Evolutionary conservation across 2,113 vertebrate genomes (phyloP).

Genomic region (Prolemur simus): DNA sequence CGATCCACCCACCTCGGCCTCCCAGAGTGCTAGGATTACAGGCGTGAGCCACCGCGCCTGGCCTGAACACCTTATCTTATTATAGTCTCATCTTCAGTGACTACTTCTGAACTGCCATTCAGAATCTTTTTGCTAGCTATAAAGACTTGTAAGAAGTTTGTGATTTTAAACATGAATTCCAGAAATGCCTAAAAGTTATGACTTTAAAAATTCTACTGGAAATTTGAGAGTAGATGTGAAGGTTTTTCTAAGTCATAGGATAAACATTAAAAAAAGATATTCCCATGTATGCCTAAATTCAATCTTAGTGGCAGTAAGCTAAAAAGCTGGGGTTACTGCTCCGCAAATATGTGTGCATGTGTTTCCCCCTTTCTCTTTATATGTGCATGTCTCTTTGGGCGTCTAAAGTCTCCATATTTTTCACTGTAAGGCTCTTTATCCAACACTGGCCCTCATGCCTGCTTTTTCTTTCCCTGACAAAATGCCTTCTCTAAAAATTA

Average conservation of each 20-base stretch:
- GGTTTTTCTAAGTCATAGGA: constrained; percentile 11
- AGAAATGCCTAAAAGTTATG: constrained; percentile 38
- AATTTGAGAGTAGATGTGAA: neutral
- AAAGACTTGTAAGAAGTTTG: neutral
- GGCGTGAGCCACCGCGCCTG: no score
- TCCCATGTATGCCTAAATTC: neutral
- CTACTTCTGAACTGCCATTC: neutral
- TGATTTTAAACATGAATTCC: constrained; percentile 30
- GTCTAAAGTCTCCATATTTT: neutral
- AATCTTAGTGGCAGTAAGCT: neutral
- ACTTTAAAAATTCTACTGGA: constrained; percentile 1
- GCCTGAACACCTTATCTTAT: neutral
- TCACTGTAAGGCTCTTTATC: neutral
- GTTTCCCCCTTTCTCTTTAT: neutral
- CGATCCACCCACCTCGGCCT: no score
- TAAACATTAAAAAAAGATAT: neutral
- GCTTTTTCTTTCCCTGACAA: constrained; percentile 10
- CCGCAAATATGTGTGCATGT: neutral
- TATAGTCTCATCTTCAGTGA: neutral
- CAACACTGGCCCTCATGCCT: neutral
- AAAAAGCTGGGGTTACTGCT: neutral
- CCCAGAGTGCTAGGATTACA: no score
- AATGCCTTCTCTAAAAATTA: constrained; percentile 21
- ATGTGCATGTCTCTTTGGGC: neutral
- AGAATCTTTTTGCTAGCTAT: constrained; percentile 31